Conservation (phyloP, 2,113 vertebrate species). For the Coptodon bakossiorum region DNA sequence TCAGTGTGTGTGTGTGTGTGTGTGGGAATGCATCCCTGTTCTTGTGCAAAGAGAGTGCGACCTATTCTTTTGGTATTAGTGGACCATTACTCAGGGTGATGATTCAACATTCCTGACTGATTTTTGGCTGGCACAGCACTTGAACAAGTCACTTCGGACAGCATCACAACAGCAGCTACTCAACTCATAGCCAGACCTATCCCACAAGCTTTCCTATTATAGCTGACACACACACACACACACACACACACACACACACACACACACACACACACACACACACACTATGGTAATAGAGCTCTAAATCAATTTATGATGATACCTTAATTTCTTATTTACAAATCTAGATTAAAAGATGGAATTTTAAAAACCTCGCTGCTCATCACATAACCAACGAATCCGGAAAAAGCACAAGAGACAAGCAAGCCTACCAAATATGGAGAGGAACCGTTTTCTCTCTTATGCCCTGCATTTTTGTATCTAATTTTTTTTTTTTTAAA, state of each 20-base stretch:
- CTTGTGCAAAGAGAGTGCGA: not conserved
- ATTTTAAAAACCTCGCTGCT: not conserved
- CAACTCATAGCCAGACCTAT: not conserved
- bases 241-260: not conserved
- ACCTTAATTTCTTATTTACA: not conserved
- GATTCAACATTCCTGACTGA: constrained; percentile 58
- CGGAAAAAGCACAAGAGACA: not conserved
- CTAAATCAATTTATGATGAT: not conserved
- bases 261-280: not conserved
- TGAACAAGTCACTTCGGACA: constrained; percentile 1
- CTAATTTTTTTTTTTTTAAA: not conserved
- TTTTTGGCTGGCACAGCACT: constrained; percentile 15
- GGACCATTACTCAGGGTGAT: constrained; percentile 46
- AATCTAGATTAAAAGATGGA: not conserved
- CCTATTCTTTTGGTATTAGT: constrained; percentile 37
- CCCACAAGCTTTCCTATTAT: not conserved
- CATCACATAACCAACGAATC: not conserved
- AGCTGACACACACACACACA: not conserved
- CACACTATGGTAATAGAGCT: not conserved
- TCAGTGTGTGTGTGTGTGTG: not conserved
- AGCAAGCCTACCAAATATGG: constrained; percentile 31
- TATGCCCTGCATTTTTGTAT: not conserved
- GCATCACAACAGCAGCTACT: constrained; percentile 18
- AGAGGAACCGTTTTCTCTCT: not conserved
- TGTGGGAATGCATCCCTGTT: not conserved